Percentiles rank a stretch among this genome's conserved stretches.
These are phyloP conservation scores for Epistrophe grossulariae DNA, from an alignment of 2,888 invertebrate genomes.

Conservation along the genomic window DNA sequence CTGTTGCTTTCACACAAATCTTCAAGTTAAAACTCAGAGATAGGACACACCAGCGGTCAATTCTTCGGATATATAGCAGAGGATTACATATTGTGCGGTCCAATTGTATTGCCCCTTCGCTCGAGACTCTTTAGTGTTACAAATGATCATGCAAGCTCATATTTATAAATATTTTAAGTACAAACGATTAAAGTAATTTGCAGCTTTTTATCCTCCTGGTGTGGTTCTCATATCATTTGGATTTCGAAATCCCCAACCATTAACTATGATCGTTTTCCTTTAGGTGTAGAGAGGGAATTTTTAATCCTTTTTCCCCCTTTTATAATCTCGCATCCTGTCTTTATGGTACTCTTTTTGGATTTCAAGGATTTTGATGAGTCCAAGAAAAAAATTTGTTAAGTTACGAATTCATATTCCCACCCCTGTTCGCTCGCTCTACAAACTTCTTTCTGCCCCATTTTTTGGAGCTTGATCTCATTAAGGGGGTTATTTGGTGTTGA, in stretches of 20 bases:
- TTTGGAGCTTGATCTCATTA: neutral
- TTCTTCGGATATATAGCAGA: neutral
- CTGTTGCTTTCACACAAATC: slow-evolving; percentile 71
- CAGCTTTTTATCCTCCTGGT: slow-evolving; percentile 71
- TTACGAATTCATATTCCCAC: neutral
- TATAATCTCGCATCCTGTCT: neutral
- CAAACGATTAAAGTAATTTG: slow-evolving; percentile 76
- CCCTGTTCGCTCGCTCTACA: too few species aligned
- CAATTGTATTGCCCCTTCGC: slow-evolving; percentile 29
- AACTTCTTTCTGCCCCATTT: neutral
- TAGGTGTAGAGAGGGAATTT: neutral
- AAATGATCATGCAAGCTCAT: slow-evolving; percentile 75
- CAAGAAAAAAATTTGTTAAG: neutral
- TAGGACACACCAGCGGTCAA: slow-evolving; percentile 23
- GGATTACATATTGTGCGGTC: slow-evolving; percentile 57
- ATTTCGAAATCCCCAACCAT: neutral
- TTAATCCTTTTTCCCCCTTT: neutral
- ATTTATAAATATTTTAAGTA: slow-evolving; percentile 72
- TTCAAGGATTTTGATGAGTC: neutral
- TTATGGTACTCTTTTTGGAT: neutral
- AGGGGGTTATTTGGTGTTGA: neutral
- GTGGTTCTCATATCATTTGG: slow-evolving; percentile 56
- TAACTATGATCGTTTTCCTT: neutral
- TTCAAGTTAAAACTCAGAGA: slow-evolving; percentile 33
- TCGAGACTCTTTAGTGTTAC: slow-evolving; percentile 72